These are phyloP conservation scores for Aleiodes alternator DNA, from an alignment of 2,888 invertebrate species.

Conservation along the genomic window DNA sequence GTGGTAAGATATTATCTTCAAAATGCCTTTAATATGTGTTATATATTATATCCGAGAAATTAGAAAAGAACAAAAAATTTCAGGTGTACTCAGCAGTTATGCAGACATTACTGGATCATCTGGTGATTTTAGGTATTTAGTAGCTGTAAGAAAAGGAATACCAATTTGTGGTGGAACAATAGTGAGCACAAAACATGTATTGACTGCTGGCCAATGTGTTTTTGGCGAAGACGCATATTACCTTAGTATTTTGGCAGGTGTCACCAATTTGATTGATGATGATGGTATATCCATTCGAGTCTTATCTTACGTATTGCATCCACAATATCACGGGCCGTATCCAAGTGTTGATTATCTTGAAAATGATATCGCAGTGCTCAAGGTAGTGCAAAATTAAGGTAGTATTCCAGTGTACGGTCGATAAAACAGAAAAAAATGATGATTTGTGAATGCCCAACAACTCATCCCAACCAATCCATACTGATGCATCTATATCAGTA, in stretches of 20 bases:
- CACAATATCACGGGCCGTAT: not conserved
- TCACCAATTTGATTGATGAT: slow-evolving; percentile 9
- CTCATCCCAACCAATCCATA: too few species aligned
- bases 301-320: slow-evolving; percentile 24
- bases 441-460: too few species aligned
- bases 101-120: not conserved
- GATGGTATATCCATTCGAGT: slow-evolving; percentile 40
- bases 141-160: slow-evolving; percentile 55
- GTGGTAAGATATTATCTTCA: too few species aligned
- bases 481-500: too few species aligned
- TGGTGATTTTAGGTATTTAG: slow-evolving; percentile 61
- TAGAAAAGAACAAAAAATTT: too few species aligned
- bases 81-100: too few species aligned
- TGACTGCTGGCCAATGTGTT: slow-evolving; percentile 67
- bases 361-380: slow-evolving; percentile 56
- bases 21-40: too few species aligned
- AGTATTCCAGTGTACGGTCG: not conserved
- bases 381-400: slow-evolving; percentile 43
- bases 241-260: not conserved
- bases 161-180: slow-evolving; percentile 64
- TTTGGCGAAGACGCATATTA: slow-evolving; percentile 25
- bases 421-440: too few species aligned
- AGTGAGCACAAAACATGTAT: slow-evolving; percentile 57
- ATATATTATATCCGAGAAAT: too few species aligned
- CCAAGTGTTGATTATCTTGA: slow-evolving; percentile 38